Conservation (phyloP, 2,113 vertebrate genomes). For the Dasyprocta punctata region DNA sequence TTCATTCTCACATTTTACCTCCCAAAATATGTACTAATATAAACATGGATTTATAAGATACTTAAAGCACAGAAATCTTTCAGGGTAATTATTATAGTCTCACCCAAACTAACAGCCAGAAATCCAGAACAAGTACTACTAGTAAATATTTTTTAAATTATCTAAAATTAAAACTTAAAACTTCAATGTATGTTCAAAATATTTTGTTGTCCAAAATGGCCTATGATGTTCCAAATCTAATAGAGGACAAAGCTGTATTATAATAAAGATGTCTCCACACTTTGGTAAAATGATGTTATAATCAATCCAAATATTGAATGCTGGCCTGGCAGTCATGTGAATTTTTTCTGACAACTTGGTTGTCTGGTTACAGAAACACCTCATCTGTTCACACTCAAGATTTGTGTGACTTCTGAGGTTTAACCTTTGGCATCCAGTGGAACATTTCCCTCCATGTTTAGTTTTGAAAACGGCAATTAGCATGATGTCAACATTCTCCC, state of each 20-base stretch:
- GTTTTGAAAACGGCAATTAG: slow-evolving; percentile 28
- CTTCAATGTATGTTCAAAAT: neutral
- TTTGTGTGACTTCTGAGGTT: neutral
- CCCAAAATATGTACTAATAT: neutral
- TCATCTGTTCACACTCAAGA: neutral
- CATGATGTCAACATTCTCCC: neutral
- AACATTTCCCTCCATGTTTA: neutral
- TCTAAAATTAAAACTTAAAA: slow-evolving; percentile 10
- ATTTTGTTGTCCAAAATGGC: neutral
- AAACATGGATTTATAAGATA: neutral
- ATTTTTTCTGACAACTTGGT: neutral
- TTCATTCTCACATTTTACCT: no score
- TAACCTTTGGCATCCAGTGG: neutral
- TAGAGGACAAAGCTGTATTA: neutral
- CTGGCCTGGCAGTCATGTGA: neutral
- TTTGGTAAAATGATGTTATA: neutral
- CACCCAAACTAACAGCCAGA: neutral
- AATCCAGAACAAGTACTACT: neutral
- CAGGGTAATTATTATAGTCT: neutral
- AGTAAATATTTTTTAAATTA: neutral
- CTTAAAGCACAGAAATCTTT: neutral
- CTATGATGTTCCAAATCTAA: neutral
- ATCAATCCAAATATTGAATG: neutral
- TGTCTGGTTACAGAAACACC: neutral
- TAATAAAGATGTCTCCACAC: neutral